Percentiles rank a stretch among this genome's conserved stretches.
Evolutionary conservation across 2,888 invertebrate species (phyloP).

Genomic region (Coenonympha glycerion): DNA sequence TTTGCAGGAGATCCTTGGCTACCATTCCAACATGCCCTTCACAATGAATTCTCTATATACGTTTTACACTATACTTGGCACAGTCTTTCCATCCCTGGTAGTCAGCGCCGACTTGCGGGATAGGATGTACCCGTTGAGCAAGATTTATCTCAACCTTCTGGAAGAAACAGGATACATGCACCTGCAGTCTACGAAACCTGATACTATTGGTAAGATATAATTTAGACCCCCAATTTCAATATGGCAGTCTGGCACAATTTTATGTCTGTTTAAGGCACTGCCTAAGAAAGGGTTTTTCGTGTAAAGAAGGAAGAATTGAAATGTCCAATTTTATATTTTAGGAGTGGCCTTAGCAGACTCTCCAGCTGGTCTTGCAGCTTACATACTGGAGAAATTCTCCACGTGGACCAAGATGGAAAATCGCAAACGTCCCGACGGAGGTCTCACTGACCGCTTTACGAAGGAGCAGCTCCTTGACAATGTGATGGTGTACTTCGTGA

Average conservation of each 20-base stretch:
- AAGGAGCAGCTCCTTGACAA: conserved; percentile 76
- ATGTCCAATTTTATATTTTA: too few relatives aligned
- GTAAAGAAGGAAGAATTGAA: too few relatives aligned
- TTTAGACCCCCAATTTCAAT: too few relatives aligned
- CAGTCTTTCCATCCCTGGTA: conserved; percentile 74
- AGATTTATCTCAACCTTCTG: conserved; percentile 32
- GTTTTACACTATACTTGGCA: conserved; percentile 63
- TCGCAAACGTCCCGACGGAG: conserved; percentile 77
- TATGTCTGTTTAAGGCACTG: too few relatives aligned
- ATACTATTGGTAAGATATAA: conserved; percentile 85
- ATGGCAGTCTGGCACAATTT: too few relatives aligned
- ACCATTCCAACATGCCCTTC: conserved; percentile 79
- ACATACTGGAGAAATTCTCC: conserved; percentile 89
- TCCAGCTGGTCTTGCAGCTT: conserved; percentile 86
- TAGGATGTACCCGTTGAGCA: conserved; percentile 46
- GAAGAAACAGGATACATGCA: conserved; percentile 72
- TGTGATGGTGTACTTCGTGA: conserved; percentile 82
- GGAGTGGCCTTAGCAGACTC: conserved; percentile 72
- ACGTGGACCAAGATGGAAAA: conserved; percentile 78
- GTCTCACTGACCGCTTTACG: conserved; percentile 77
- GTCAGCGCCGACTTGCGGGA: conserved; percentile 52
- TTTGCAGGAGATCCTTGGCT: conserved; percentile 63
- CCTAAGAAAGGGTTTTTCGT: too few relatives aligned
- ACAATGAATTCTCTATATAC: conserved; percentile 34
- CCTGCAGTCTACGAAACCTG: conserved; percentile 89